Base-by-base conservation (phyloP, 2,113 vertebrate genomes). In the Callionymus lyra region DNA sequence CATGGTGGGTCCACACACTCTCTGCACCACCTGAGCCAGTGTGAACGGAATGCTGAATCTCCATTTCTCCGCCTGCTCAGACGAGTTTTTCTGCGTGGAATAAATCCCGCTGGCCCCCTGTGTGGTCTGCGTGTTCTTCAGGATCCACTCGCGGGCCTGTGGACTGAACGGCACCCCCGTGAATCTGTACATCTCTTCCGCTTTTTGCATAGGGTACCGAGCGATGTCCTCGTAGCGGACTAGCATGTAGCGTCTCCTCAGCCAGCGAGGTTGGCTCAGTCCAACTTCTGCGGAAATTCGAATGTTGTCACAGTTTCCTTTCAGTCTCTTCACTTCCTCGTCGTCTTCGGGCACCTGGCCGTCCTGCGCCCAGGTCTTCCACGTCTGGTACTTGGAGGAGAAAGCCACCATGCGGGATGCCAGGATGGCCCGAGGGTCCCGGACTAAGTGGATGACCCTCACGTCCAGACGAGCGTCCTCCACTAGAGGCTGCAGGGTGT, bases 191-290 rank as follows among this genome's bases (percentile, higher is more conserved):
- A 98, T 96, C 63, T 95, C 90, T 37, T 86, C 84, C 0, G 92
- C 93, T 63, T 91, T 93, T 73, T 81, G 84, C 81, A 98, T 85
- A 1, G 94, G 94, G 1, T 84, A 81, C 50, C 68, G 86, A 0
- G 94, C 90, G 41, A 98, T 90, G 38, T 98, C 94, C 81, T 98
- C 94, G 0, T 97, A 97, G 34, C 94, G 93, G 10, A 96, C 90
- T 47, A 98, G 77, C 93, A 97, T 89, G 81, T 95, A 98, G 17
- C 89, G 89, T 1, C 81, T 85, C 38, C 67, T 84, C 55, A 98
- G 84, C 94, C 94, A 98, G 16, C 44, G 31, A 0, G 93, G 94
- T 61, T 72, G 88, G 18, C 70, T 83, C 63, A 97, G 76, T 41
- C 93, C 94, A 70, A 94, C 67, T 73, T 95, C 89, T 0, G 92